phyloP scores from a whole-genome alignment of 2,888 invertebrate genomes.

The Polymixis lichenea region DNA sequence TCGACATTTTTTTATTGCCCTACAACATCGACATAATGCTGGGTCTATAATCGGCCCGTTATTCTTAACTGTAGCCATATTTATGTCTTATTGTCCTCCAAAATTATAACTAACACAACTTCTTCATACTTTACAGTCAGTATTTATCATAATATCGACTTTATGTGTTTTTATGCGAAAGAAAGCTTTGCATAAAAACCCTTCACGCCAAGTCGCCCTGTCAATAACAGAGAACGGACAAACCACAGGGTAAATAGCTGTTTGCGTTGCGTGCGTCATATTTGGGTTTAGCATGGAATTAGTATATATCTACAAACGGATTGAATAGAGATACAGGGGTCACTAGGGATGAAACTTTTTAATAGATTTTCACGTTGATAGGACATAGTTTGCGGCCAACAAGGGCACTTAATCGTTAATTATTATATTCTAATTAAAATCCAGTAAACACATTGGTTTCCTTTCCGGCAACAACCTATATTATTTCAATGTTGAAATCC shows the following conservation, averaged over 20 bases:
- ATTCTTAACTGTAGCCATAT: conserved; percentile 81
- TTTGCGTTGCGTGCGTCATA: background rate
- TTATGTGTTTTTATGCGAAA: conserved; percentile 44
- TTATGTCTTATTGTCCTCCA: conserved; percentile 41
- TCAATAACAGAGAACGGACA: conserved; percentile 48
- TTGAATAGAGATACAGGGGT: no score
- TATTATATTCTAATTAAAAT: no score
- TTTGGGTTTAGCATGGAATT: background rate
- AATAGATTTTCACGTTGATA: no score
- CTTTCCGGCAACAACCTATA: no score
- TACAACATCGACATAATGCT: conserved; percentile 86
- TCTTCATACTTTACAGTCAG: conserved; percentile 60
- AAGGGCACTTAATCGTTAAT: no score
- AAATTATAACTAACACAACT: conserved; percentile 28
- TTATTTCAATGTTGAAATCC: no score
- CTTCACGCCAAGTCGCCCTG: conserved; percentile 48
- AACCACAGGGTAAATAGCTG: conserved; percentile 21
- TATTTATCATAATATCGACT: conserved; percentile 49
- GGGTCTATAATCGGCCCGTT: conserved; percentile 86
- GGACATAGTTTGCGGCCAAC: no score
- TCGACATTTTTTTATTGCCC: conserved; percentile 87
- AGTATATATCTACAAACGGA: background rate
- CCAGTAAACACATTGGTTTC: no score
- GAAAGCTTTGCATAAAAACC: conserved; percentile 38
- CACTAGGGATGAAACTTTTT: no score